Evolutionary conservation across 2,113 vertebrate genomes (phyloP), one percentile per base, ranked within the genome.

Genomic region (Callipepla squamata): DNA sequence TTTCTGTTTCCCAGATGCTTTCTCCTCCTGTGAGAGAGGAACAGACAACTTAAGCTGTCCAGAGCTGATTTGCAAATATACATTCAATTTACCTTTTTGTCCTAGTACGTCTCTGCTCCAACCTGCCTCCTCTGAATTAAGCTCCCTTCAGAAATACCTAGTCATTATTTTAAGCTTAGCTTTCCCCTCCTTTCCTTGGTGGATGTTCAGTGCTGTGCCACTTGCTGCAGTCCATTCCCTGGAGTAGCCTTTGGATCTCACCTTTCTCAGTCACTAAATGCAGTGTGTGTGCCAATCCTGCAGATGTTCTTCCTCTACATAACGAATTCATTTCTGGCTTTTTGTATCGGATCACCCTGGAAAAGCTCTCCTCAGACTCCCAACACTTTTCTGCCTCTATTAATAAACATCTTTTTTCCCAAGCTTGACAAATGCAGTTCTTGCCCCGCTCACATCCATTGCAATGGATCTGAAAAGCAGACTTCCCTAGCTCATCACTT

Each of bases 61-160:
- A 80, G 76, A 87, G 65, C 20, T 85, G 68, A 92, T 95, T 44
- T 88, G 79, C 80, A 93, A 94, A 80, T 80, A 92, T 51, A 83
- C 38, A 96, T 95, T 95, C 82, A 83, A 93, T 95, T 92, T 77
- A 44, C 85, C 68, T 86, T 95, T 90, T 94, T 92, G 92, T 84
- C 88, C 61, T 86, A 57, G 76, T 47, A 72, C 63, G 65, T 63
- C 45, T 61, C 50, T 88, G 76, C 80, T 93, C 65, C 61, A 78
- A 44, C 38, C 67, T 72, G 66, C 11, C 57, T 79, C 40, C 50
- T 26, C 45, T 90, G 82, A 88, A 86, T 78, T 87, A 80, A 94
- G 91, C 77, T 80, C 51, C 94, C 76, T 66, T 48, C 73, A 61
- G 80, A 85, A 45, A 36, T 59, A 75, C 19, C 76, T 51, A 44